These are phyloP conservation scores for Seira ritae DNA, from an alignment of 2,888 invertebrate genomes.

Conservation along the genomic window DNA sequence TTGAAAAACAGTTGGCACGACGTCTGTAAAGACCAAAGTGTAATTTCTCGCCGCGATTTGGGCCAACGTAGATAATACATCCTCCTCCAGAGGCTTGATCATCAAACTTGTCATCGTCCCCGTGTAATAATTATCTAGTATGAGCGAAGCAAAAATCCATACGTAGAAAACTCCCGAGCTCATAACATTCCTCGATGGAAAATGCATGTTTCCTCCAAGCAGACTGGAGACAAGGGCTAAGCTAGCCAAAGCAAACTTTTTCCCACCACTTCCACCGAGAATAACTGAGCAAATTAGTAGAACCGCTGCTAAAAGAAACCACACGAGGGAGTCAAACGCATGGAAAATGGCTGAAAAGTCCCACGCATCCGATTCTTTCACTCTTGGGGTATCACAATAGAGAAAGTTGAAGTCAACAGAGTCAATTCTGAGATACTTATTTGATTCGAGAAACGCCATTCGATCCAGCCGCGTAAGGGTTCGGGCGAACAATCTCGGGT, in stretches of 20 bases:
- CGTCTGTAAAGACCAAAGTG: not conserved
- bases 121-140: slow-evolving; percentile 29
- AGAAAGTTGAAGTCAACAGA: slow-evolving; percentile 34
- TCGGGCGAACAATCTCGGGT: slow-evolving; percentile 15
- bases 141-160: slow-evolving; percentile 8
- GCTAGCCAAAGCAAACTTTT: too few species aligned
- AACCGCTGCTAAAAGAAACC: not conserved
- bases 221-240: not conserved
- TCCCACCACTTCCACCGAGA: not conserved
- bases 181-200: not conserved
- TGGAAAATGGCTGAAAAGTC: not conserved
- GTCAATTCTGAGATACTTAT: not conserved
- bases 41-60: slow-evolving; percentile 9
- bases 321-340: not conserved
- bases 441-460: not conserved
- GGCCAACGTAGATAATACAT: slow-evolving; percentile 8
- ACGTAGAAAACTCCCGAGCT: not conserved
- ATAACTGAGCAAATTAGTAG: not conserved
- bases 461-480: not conserved
- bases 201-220: not conserved
- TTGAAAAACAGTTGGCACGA: not conserved
- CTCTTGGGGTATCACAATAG: slow-evolving; percentile 30
- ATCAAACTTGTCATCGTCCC: slow-evolving; percentile 29
- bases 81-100: slow-evolving; percentile 25
- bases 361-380: not conserved